Conservation (phyloP, 2,113 vertebrate genomes). For the Psettodes erumei region DNA sequence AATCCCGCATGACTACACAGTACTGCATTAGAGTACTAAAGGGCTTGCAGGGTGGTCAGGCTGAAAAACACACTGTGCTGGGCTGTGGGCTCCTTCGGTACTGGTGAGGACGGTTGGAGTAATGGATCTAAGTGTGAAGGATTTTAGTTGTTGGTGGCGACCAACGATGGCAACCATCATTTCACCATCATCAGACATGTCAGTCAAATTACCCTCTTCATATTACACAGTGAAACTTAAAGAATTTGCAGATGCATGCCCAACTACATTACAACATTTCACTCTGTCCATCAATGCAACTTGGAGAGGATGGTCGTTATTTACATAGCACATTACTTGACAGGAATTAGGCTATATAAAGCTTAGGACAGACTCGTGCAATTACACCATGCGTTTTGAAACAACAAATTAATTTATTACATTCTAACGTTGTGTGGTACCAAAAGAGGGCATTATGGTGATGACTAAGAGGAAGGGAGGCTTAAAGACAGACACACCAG, state of each 20-base stretch:
- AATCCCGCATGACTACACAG: neutral
- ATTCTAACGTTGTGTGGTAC: neutral
- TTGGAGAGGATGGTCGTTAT: neutral
- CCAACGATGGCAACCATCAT: neutral
- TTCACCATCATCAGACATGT: neutral
- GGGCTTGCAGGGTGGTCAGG: neutral
- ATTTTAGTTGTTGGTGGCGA: neutral
- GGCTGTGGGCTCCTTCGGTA: too few species aligned
- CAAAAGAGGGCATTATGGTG: neutral
- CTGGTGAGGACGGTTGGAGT: too few species aligned
- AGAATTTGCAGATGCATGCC: too few species aligned
- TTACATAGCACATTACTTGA: neutral
- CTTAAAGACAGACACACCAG: conserved; percentile 1
- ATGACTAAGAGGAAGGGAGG: conserved; percentile 26
- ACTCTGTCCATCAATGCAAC: too few species aligned
- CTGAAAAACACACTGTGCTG: too few species aligned
- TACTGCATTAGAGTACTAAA: neutral
- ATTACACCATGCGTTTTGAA: conserved; percentile 10
- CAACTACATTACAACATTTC: too few species aligned
- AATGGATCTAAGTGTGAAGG: neutral
- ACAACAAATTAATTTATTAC: neutral
- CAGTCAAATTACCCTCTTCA: too few species aligned
- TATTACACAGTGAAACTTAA: too few species aligned
- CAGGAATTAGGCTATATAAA: neutral
- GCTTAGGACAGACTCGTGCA: neutral